Evolutionary conservation across 2,888 invertebrate species (phyloP), one percentile per base, ranked within the genome.

Genomic region (Cephus spinipes): DNA sequence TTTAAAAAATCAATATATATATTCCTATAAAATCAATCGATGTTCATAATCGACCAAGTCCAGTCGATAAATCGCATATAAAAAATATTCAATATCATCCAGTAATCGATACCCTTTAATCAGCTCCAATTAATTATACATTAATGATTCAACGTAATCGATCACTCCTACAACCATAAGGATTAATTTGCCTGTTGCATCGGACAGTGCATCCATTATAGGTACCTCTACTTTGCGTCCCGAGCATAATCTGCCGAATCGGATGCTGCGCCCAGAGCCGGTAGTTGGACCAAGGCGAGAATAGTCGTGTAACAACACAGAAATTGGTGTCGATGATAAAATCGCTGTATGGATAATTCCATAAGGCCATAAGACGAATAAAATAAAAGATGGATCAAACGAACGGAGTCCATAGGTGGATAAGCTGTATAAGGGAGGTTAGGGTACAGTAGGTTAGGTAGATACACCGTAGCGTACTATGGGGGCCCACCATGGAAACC

Each of bases 401-500:
- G 31, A 12, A 33, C 3, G 12, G 71, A 71, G 55, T 23, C 55
- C 55, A 55, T 55, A 55, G 55, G 55, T 55, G 55, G 30, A 71
- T 33, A 33, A 71, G 30, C 30, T 33, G 71, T n/a, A 71, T 9
- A 23, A 35, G 74, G 74, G 35, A 23, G 74, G 36, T 74, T 12
- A 36, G 74, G 35, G 71, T 71, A 71, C 23, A 23, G 6, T 33
- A 71, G 31, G 71, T 32, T 31, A 71, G 71, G 71, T 71, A 12
- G 71, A 71, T 71, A 71, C 12, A 15, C 71, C 32, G 31, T 71
- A 31, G 4, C 12, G 79, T 79, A 77, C 79, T 79, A 80, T 77
- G 79, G 74, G 73, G 68, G 79, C 74, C 32, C 69, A 74, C 73
- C 71, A 75, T 82, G 85, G 83, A 86, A 86, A 86, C 86, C 86